Conservation (phyloP, 2,113 vertebrate genomes). For the Brachirus orientalis region DNA sequence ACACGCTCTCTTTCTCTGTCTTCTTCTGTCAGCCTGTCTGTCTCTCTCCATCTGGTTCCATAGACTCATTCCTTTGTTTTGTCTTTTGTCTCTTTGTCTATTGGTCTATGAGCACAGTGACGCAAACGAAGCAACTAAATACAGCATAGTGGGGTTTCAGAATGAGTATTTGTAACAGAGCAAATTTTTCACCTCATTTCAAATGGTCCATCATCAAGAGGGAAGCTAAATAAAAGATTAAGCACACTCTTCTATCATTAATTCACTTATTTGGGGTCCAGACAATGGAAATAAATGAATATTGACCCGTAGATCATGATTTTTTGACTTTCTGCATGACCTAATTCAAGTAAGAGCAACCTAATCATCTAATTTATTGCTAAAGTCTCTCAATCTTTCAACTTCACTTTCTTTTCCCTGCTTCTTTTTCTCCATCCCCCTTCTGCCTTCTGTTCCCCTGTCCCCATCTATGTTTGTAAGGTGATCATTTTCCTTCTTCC, state of each 20-base stretch:
- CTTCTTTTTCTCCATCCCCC: not conserved
- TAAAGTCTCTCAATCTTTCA: not conserved
- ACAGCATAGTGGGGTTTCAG: not conserved
- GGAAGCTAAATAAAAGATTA: not conserved
- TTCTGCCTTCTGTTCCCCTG: not conserved
- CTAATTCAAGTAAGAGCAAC: too few relatives aligned
- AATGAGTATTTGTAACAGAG: not conserved
- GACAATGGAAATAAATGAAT: not conserved
- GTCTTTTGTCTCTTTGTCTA: not conserved
- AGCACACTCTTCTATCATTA: not conserved
- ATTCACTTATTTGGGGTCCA: not conserved
- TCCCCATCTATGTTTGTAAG: conserved; percentile 15
- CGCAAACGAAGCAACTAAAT: not conserved
- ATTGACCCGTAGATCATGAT: not conserved
- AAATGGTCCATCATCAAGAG: not conserved
- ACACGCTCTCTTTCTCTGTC: conserved; percentile 11
- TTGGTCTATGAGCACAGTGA: not conserved
- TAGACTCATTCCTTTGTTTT: not conserved
- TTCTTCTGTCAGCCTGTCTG: not conserved
- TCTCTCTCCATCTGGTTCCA: not conserved
- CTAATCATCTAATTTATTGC: too few relatives aligned
- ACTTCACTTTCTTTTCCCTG: conserved; percentile 13
- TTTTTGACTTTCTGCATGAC: not conserved
- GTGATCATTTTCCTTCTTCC: conserved; percentile 15
- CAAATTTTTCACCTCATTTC: not conserved